A percentile compares a stretch with the other conserved stretches of the same genome.
Evolutionary conservation across 2,888 invertebrate species (phyloP).

Genomic region (Brachypalpus laphriformis): DNA sequence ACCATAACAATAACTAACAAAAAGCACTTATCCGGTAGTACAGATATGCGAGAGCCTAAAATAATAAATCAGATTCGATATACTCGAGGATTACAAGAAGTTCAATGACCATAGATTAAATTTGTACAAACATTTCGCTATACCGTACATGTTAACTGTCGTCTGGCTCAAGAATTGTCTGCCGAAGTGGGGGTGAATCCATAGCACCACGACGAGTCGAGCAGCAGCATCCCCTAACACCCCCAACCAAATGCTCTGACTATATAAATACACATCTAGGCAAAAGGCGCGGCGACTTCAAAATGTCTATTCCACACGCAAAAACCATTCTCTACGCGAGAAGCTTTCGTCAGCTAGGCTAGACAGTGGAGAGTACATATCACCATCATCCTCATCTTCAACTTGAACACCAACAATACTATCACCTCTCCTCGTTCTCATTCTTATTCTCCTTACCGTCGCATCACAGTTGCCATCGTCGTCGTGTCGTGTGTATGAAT

Average conservation of each 20-base stretch:
- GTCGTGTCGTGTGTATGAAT: conserved; percentile 60
- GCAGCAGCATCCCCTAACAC: conserved; percentile 66
- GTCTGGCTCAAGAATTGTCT: conserved; percentile 74
- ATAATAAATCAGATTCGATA: conserved; percentile 63
- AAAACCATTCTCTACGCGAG: conserved; percentile 72
- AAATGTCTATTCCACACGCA: conserved; percentile 74
- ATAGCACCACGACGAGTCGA: conserved; percentile 49
- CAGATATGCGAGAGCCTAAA: conserved; percentile 15
- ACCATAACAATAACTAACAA: conserved; percentile 7
- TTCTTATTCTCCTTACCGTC: conserved; percentile 35
- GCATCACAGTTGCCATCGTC: conserved; percentile 19
- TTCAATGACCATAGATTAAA: conserved; percentile 80
- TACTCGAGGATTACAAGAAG: conserved; percentile 77
- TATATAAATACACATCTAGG: conserved; percentile 68
- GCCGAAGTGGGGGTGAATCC: conserved; percentile 68
- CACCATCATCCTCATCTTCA: conserved; percentile 72
- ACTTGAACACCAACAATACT: conserved; percentile 66
- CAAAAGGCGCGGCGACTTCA: conserved; percentile 74
- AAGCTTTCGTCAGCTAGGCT: conserved; percentile 71
- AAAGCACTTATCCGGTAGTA: conserved; percentile 13
- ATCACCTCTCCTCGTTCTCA: conserved; percentile 55
- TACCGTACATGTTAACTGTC: conserved; percentile 72
- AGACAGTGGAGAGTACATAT: conserved; percentile 72
- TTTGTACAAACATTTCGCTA: conserved; percentile 68
- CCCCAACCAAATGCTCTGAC: conserved; percentile 62